Base-by-base conservation (phyloP, 92 coral and sea anemone genomes). In the Pocillopora grandis region DNA sequence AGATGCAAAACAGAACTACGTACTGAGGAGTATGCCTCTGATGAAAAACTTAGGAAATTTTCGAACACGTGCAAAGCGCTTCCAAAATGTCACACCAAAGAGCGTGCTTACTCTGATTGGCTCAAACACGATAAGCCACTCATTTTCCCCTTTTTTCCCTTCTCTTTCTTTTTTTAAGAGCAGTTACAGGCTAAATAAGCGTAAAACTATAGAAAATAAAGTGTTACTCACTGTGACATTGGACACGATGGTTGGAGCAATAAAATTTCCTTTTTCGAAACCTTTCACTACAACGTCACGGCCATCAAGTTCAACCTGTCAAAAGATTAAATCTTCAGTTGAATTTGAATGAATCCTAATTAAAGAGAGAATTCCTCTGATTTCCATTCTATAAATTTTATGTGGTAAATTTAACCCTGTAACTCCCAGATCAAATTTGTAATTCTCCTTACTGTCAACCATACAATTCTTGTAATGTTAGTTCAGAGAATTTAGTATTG, bases 201-300 rank as follows among this genome's bases (percentile, higher is more conserved):
- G 18, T 42, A 62, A 21, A 66, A 15, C 71, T 10, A 37, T 60
- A 5, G 16, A 2, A 21, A 89, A 58, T 42, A 52, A 58, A 36
- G 71, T 37, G 4, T 69, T 33, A 83, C 88, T 80, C 72, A 96
- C 98, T 89, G 91, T 92, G 5, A 97, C 98, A 69, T 88, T 78
- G 27, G 99, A 92, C 31, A 97, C 82, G 36, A 97, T 84, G 12
- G 99, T 97, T 57, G 99, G 99, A 5, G 95, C 99, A 84, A 97
- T 91, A 75, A 97, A 97, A 87, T 97, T 97, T 14, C 99, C 99
- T 60, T 97, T 94, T 80, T 97, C 99, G 84, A 77, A 97, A 17
- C 98, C 99, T 19, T 88, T 90, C 5, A 97, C 98, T 74, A 85
- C 85, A 31, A 97, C 76, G 75, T 88, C 99, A 63, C 99, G 86